Conservation (phyloP, 2,113 vertebrate genomes). For the Amia ocellicauda region DNA sequence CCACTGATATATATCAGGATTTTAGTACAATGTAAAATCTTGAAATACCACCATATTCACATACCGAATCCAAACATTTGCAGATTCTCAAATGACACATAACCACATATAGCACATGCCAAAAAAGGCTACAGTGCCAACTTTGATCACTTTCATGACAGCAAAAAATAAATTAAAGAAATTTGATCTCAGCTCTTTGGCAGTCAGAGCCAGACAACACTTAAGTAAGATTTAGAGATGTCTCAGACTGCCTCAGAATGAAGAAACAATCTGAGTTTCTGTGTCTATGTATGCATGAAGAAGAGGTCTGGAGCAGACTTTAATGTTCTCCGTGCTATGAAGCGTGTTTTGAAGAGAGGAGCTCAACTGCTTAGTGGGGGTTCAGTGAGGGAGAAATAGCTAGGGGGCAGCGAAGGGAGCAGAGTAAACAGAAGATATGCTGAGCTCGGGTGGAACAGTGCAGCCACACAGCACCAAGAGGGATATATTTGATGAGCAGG, state of each 20-base stretch:
- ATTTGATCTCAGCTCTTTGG: too few species aligned
- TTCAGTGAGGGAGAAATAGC: constrained; percentile 1
- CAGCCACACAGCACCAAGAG: background rate
- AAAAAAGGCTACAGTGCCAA: too few species aligned
- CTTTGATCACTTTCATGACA: too few species aligned
- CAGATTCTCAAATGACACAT: too few species aligned
- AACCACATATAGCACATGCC: too few species aligned
- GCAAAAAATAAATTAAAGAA: too few species aligned
- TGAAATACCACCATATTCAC: too few species aligned
- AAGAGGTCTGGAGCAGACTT: background rate
- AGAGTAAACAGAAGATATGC: background rate
- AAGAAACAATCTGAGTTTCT: background rate
- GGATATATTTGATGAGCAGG: background rate
- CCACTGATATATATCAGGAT: too few species aligned
- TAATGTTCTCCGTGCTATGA: background rate
- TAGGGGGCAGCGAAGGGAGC: background rate
- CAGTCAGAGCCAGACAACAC: too few species aligned
- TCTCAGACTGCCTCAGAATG: background rate
- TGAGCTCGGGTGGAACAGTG: background rate
- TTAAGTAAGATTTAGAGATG: too few species aligned
- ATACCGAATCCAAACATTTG: too few species aligned
- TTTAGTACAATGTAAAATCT: too few species aligned
- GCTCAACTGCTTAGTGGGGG: background rate
- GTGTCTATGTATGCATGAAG: background rate
- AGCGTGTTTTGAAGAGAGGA: background rate